Conservation (phyloP, 2,113 vertebrate species). For the Oriolus oriolus region DNA sequence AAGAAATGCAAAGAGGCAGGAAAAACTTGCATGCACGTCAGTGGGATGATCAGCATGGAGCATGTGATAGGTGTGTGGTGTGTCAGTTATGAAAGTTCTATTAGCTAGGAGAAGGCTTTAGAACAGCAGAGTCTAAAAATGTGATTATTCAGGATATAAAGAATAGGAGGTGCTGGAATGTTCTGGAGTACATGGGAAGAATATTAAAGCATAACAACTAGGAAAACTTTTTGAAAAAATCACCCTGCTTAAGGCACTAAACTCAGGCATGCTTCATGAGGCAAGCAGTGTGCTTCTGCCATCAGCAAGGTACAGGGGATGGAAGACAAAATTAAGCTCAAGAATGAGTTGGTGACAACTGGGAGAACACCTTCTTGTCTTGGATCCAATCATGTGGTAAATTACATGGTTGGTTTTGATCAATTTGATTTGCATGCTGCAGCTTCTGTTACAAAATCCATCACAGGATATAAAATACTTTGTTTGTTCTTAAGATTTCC, state of each 20-base stretch:
- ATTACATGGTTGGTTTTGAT: neutral
- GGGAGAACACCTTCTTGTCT: neutral
- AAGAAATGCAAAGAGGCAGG: neutral
- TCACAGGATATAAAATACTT: neutral
- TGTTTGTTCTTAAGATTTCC: neutral
- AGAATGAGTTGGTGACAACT: neutral
- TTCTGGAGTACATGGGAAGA: neutral
- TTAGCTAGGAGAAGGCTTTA: neutral
- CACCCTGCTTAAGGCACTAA: neutral
- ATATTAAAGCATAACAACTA: neutral
- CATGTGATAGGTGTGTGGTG: neutral
- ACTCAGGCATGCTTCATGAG: rapidly evolving
- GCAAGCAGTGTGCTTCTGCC: neutral
- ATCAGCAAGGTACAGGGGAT: neutral
- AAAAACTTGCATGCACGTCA: neutral
- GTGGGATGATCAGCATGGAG: neutral
- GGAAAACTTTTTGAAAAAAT: neutral
- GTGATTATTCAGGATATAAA: neutral
- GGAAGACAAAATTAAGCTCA: neutral
- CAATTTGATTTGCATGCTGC: neutral
- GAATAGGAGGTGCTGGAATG: neutral
- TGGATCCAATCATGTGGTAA: neutral
- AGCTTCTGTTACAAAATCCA: neutral
- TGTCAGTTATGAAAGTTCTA: neutral
- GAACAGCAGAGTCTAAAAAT: neutral